Base-by-base conservation (phyloP, 1,140 invertebrate genomes). In the Metopolophium dirhodum region DNA sequence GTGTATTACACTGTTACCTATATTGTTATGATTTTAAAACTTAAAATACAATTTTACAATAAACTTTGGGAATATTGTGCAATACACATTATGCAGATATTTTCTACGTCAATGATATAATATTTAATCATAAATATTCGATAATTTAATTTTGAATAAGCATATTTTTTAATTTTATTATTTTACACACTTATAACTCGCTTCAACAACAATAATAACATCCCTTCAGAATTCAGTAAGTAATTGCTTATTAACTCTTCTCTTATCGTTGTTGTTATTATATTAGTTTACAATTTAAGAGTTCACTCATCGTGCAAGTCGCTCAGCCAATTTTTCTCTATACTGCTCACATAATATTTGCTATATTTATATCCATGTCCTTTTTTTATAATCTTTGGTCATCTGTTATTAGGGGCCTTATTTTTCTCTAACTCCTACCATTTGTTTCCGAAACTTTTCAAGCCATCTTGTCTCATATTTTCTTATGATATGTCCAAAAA, bases 391-490 rank as follows among this genome's bases (percentile, higher is more conserved):
- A 87, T 87, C 30, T 87, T 47, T n/a, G 23, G 86, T 87, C 45
- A 49, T 87, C 45, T 87, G 49, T 87, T 49, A 87, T 51, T 8
- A 77, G 86, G n/a, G n/a, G 14, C 45, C 23, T 51, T 47, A 68
- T 47, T 47, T 49, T 49, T 45, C 18, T 49, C 18, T 45, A 87
- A 51, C n/a, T 51, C 86, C 14, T 49, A 87, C 23, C 23, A 87
- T 87, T 87, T 49, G 47, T 87, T 47, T 49, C 7, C 30, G 20
- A 87, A 87, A 87, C 45, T 87, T 87, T 49, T 18, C 26, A 49
- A 87, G 47, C 45, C 45, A 87, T 49, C 18, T 87, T n/a, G 30
- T 87, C 86, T 87, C 86, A 49, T 87, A 87, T 87, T 87, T 87
- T 51, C 86, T 87, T 20, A 87, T 87, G 30, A 86, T 87, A 87